Evolutionary conservation across 2,797 vertebrate species (phyloP).

Genomic region (Lemur catta): DNA sequence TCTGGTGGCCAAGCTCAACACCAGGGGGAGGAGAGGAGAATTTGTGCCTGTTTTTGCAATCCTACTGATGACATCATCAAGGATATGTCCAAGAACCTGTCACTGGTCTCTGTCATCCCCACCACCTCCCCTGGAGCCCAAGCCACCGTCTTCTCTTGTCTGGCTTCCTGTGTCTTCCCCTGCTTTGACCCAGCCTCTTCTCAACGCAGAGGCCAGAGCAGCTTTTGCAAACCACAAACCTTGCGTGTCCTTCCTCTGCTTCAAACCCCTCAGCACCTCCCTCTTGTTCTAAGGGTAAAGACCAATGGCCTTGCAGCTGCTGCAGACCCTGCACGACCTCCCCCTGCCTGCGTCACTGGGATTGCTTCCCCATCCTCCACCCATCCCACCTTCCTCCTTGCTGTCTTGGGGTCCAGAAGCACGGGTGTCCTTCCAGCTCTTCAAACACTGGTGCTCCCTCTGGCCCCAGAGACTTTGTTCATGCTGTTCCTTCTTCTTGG

Average conservation of each 20-base stretch:
- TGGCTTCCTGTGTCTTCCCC: background rate
- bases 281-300: background rate
- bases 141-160: background rate
- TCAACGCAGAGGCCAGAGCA: background rate
- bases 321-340: fast-evolving
- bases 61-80: background rate
- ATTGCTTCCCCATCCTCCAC: too few relatives aligned
- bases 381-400: fast-evolving
- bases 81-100: background rate
- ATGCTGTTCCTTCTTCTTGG: background rate
- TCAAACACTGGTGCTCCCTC: background rate
- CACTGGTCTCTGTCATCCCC: background rate
- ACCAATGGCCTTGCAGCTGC: fast-evolving
- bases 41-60: background rate
- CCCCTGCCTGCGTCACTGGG: fast-evolving
- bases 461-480: background rate
- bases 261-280: background rate
- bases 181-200: background rate
- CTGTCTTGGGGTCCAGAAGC: background rate
- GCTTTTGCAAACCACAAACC: background rate
- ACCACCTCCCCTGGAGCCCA: background rate
- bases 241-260: background rate
- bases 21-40: background rate
- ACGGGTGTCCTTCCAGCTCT: background rate
- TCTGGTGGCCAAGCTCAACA: background rate